Evolutionary conservation across 2,888 invertebrate species (phyloP), one percentile per base, ranked within the genome.

Genomic region (Ennomos quercinarius): DNA sequence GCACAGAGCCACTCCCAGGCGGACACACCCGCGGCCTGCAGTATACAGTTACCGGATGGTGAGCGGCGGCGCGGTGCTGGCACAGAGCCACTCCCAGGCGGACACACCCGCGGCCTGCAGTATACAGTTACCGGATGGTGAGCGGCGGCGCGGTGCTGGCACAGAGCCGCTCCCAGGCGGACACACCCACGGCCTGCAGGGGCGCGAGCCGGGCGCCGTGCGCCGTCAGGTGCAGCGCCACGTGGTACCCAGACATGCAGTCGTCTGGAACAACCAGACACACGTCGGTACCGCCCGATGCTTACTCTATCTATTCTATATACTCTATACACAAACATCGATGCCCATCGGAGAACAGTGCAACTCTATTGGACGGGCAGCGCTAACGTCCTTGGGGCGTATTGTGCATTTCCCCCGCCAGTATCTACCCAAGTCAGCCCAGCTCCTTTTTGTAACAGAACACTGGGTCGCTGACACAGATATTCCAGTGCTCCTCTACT

Each of bases 181-280:
- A 81, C 4, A 87, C 91, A 59, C 94, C 93, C 42, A 95, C 93
- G 81, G 94, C 95, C 79, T 95, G 95, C 85, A 96, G 93, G 64
- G 95, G 94, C 9, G 91, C 91, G 77, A 94, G 94, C 48, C 95
- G 95, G 45, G 95, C 94, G 56, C 96, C 96, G 79, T 95, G 95
- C 5, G 96, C 96, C 55, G 95, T 94, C 70, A 96, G 92, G 49
- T 95, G 96, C 67, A 96, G 89, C 47, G 96, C 95, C 78, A 95
- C 95, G 78, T 95, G 95, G 84, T 96, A 95, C 9, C 95, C 95
- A 0, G 93, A 92, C 65, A 95, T 94, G 66, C 94, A 93, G 84
- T 96, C 96, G 76, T 96, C 96, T 95, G 82, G 2, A 77, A 72
- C 11, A 40, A 6, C 6, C 27, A 17, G 2, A 3, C 17, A 17